A percentile compares a stretch with the other conserved stretches of the same genome.
These are phyloP conservation scores for Autographa pulchrina DNA, from an alignment of 2,888 invertebrate genomes.

Conservation along the genomic window DNA sequence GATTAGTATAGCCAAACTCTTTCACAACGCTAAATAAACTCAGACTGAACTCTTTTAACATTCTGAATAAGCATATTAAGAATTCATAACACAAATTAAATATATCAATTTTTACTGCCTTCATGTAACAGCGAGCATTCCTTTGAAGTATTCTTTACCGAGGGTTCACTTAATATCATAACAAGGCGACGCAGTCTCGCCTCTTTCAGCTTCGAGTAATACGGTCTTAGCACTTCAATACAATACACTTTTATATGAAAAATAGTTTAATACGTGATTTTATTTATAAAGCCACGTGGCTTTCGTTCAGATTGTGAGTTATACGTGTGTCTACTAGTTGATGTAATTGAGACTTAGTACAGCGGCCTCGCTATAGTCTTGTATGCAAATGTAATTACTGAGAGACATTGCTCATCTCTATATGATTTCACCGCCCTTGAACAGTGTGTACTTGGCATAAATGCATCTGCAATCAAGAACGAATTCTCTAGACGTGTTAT, in stretches of 20 bases:
- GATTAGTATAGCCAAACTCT: neutral
- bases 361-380: neutral
- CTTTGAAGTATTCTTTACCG: neutral
- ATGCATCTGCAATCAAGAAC: neutral
- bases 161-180: neutral
- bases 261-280: neutral
- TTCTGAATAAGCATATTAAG: neutral
- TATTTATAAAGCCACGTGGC: neutral
- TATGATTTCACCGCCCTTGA: slow-evolving; percentile 16
- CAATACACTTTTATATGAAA: neutral
- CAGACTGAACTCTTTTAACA: neutral
- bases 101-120: neutral
- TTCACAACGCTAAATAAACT: neutral
- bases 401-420: slow-evolving; percentile 21
- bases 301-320: neutral
- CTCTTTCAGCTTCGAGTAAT: neutral
- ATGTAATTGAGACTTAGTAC: neutral
- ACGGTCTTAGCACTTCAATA: neutral
- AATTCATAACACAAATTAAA: neutral
- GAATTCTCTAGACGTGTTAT: neutral
- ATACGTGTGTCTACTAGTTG: neutral
- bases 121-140: neutral
- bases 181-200: neutral
- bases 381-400: slow-evolving; percentile 27
- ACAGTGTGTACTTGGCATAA: neutral